Conservation (phyloP, 2,113 vertebrate species). For the Toxotes jaculatrix region DNA sequence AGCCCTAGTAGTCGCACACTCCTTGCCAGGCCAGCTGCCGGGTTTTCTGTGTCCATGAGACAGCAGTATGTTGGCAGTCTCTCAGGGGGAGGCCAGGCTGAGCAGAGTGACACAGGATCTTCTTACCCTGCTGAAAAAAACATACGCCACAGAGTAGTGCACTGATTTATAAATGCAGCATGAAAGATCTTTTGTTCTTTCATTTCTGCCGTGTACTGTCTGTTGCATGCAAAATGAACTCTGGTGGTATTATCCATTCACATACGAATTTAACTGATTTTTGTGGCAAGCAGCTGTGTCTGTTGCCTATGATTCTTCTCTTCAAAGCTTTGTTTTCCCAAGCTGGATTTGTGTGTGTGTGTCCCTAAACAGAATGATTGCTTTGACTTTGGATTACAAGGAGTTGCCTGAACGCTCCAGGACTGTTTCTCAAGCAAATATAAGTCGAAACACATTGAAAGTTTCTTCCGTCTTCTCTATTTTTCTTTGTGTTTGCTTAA, state of each 20-base stretch:
- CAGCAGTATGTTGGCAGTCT: slow-evolving; percentile 62
- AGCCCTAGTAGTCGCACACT: slow-evolving; percentile 33
- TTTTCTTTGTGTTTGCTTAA: not conserved
- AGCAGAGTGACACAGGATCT: slow-evolving; percentile 51
- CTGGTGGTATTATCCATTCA: slow-evolving; percentile 29
- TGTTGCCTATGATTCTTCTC: slow-evolving; percentile 24
- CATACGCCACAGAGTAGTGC: not conserved
- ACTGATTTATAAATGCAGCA: slow-evolving; percentile 31
- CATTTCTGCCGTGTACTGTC: slow-evolving; percentile 11
- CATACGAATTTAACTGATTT: slow-evolving; percentile 36
- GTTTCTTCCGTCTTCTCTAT: slow-evolving; percentile 1
- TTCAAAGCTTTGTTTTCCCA: slow-evolving; percentile 27
- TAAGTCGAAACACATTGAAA: not conserved
- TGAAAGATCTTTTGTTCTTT: slow-evolving; percentile 48
- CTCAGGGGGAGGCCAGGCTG: slow-evolving; percentile 41
- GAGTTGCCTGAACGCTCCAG: slow-evolving; percentile 21
- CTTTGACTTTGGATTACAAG: slow-evolving; percentile 29
- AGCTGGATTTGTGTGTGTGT: not conserved
- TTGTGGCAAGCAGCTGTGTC: slow-evolving; percentile 30
- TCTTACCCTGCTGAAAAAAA: slow-evolving; percentile 42
- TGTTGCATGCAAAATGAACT: slow-evolving; percentile 20
- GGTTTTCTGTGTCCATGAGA: slow-evolving; percentile 75
- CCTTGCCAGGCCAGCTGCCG: slow-evolving; percentile 69
- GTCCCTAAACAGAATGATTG: slow-evolving; percentile 4
- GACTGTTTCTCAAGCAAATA: not conserved